Conservation (phyloP, 2,113 vertebrate genomes). For the Neofelis nebulosa region DNA sequence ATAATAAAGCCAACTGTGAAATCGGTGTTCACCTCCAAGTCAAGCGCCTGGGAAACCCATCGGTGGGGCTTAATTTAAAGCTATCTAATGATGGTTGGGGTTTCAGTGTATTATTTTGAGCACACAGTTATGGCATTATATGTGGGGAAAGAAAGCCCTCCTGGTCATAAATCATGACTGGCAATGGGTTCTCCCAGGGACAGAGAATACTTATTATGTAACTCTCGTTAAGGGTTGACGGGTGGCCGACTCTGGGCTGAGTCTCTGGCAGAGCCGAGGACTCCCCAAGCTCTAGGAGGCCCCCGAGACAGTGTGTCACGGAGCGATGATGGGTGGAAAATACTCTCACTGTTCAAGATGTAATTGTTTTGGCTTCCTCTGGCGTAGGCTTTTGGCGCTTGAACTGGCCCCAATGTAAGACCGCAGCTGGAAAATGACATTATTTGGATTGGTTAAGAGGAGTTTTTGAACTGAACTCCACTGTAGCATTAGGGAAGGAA, state of each 20-base stretch:
- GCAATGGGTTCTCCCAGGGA: not conserved
- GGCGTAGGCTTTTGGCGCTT: constrained; percentile 51
- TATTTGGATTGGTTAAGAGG: constrained; percentile 53
- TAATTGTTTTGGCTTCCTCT: constrained; percentile 56
- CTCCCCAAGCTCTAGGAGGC: constrained; percentile 28
- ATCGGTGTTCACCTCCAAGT: not conserved
- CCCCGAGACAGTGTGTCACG: constrained; percentile 31
- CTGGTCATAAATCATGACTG: not conserved
- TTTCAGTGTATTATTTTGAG: not conserved
- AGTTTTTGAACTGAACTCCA: constrained; percentile 34
- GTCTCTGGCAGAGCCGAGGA: not conserved
- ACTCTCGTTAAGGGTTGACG: not conserved
- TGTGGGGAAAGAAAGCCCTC: not conserved
- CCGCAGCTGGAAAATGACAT: constrained; percentile 53
- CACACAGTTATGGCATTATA: not conserved
- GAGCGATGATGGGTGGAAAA: constrained; percentile 33
- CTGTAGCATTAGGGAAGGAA: not conserved
- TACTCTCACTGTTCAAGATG: not conserved
- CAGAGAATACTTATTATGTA: not conserved
- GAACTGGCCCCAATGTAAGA: constrained; percentile 6
- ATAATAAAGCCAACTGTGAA: not conserved
- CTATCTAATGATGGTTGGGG: not conserved
- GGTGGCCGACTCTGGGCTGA: not conserved
- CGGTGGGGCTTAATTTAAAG: not conserved
- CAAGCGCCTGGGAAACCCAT: constrained; percentile 5